Evolutionary conservation across 2,888 invertebrate species (phyloP).

Genomic region (Caenorhabditis sulstoni): DNA sequence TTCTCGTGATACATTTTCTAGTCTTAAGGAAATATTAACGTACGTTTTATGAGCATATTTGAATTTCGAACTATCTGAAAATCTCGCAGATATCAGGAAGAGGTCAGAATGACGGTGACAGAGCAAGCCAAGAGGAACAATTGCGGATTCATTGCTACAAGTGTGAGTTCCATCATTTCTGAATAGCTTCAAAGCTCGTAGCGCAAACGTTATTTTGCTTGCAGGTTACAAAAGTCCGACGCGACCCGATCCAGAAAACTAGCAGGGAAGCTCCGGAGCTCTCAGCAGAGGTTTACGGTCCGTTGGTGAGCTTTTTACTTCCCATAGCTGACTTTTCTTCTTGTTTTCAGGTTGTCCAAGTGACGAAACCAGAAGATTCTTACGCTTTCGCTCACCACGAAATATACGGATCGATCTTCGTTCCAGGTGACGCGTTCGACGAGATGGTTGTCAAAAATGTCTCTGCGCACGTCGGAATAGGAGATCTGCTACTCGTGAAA

Average conservation of each 20-base stretch:
- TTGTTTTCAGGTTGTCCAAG: slow-evolving; percentile 15
- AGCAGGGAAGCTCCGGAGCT: background rate
- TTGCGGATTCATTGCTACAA: slow-evolving; percentile 7
- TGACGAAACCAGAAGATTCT: slow-evolving; percentile 1
- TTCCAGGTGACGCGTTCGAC: slow-evolving; percentile 56
- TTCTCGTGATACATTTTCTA: background rate
- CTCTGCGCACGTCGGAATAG: background rate
- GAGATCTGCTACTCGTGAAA: slow-evolving; percentile 7
- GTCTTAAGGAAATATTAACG: slow-evolving; percentile 21
- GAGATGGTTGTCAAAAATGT: slow-evolving; percentile 1
- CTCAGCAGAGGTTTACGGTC: background rate
- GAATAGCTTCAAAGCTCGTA: no score
- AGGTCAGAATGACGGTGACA: background rate
- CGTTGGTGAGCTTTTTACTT: background rate
- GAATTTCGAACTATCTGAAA: no score
- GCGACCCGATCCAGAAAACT: no score
- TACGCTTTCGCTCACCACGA: slow-evolving; percentile 24
- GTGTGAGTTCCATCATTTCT: background rate
- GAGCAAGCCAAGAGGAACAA: slow-evolving; percentile 4
- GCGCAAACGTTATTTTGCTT: background rate
- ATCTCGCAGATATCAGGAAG: background rate
- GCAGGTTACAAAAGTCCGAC: background rate
- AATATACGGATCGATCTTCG: slow-evolving; percentile 25
- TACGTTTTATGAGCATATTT: slow-evolving; percentile 1
- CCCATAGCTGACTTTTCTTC: background rate